Evolutionary conservation across 2,888 invertebrate genomes (phyloP).

Genomic region (Microctonus brassicae): DNA sequence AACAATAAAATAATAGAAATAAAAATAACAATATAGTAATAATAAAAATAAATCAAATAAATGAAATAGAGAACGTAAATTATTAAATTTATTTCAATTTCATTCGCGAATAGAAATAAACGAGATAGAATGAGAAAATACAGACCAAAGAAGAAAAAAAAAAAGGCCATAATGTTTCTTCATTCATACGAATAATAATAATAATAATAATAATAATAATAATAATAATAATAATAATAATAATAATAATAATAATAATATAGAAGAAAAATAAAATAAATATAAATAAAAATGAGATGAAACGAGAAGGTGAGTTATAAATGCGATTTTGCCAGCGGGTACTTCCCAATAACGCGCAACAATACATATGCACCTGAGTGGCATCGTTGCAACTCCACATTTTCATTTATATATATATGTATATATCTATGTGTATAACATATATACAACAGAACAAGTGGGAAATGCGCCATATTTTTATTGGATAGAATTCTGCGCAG

Average conservation of each 20-base stretch:
- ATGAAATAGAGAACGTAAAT: neutral
- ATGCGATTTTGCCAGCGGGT: neutral
- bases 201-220: neutral
- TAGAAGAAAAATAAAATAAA: neutral
- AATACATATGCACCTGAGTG: slow-evolving; percentile 17
- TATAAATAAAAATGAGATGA: neutral
- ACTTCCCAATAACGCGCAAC: slow-evolving; percentile 9
- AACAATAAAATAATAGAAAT: neutral
- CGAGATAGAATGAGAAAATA: too few relatives aligned
- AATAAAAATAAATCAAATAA: neutral
- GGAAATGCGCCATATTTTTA: slow-evolving; percentile 35
- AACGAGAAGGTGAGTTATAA: slow-evolving; percentile 3
- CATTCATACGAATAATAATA: neutral
- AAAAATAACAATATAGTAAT: neutral
- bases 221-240: too few relatives aligned
- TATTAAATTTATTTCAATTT: neutral
- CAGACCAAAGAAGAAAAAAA: too few relatives aligned
- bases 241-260: neutral
- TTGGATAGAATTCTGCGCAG: slow-evolving; percentile 33
- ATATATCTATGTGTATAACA: neutral
- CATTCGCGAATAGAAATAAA: neutral
- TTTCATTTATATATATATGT: neutral
- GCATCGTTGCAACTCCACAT: slow-evolving; percentile 18
- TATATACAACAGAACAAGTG: slow-evolving; percentile 11
- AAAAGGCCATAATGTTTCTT: too few relatives aligned